Evolutionary conservation across 2,797 vertebrate genomes (phyloP), one percentile per base, ranked within the genome.

Genomic region (Melanotaenia boesemani): DNA sequence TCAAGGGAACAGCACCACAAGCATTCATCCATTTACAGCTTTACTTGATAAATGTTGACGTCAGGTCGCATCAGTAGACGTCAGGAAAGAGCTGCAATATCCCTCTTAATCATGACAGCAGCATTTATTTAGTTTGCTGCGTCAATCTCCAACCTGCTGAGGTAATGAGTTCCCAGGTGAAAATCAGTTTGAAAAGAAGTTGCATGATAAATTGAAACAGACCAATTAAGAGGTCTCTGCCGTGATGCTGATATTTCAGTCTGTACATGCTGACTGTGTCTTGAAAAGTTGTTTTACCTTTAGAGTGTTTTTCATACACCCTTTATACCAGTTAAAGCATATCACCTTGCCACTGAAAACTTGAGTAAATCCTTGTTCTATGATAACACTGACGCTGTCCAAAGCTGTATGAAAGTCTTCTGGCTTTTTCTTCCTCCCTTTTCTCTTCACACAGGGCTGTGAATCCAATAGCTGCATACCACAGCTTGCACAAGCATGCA

Each of bases 401-500:
- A 32, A 75, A 78, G 60, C 18, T 60, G 44, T 26, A 55, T 37
- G 20, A 62, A 71, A 63, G 26, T 37, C 13, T 69, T 80, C 72
- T 39, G 56, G 63, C 22, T 57, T 28, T 26, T 72, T 46, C 12
- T 41, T 62, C 16, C 15, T 32, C 11, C 41, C 26, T 11, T 61
- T 59, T 41, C 48, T 68, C 63, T n/a, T 52, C 3, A 41, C 37
- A 63, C 2, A 67, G 36, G 57, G 18, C 58, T 55, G 39, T 65
- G 20, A 46, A 68, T 61, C 16, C 32, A 44, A 34, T 22, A 64
- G 71, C 71, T 78, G 81, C 89, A 89, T 87, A 82, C 70, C 65
- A 52, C 52, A 63, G 50, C 79, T 69, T 87, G 78, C 72, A 80
- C 80, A 66, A 82, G 81, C 86, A 82, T 79, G 85, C 82, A 85